phyloP scores from a whole-genome alignment of 2,797 vertebrate species.

The Malurus leucopterus region DNA sequence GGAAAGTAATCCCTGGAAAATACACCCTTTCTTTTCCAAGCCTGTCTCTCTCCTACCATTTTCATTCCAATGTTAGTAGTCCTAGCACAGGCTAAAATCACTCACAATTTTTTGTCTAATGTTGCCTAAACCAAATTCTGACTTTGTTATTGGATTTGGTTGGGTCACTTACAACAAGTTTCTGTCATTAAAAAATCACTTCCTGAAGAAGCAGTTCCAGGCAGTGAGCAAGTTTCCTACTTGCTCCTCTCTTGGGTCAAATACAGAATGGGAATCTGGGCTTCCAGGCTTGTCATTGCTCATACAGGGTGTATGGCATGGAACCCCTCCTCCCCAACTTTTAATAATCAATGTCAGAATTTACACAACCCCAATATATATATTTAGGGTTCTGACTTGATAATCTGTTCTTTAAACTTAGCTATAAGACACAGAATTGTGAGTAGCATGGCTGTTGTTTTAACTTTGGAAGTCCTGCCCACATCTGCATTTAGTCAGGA shows the following conservation, averaged over 20 bases:
- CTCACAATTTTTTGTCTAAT: not conserved
- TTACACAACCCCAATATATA: not conserved
- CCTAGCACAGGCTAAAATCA: not conserved
- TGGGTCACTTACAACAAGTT: not conserved
- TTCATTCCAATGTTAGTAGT: not conserved
- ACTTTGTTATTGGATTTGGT: not conserved
- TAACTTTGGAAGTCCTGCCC: not conserved
- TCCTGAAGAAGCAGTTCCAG: not conserved
- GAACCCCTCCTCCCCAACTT: not conserved
- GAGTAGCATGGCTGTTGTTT: not conserved
- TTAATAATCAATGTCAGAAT: not conserved
- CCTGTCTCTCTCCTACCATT: not conserved
- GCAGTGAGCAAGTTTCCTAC: not conserved
- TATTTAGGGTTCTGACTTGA: not conserved
- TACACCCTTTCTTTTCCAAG: not conserved
- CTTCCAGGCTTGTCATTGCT: not conserved
- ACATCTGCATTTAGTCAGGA: not conserved
- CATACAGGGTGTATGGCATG: fast-evolving
- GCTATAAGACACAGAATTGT: not conserved
- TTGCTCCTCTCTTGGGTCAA: not conserved
- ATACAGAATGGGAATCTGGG: not conserved
- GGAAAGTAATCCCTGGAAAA: not conserved
- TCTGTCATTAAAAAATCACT: not conserved
- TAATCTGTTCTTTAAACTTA: not conserved
- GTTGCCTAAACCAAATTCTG: not conserved